Base-by-base conservation (phyloP, 2,113 vertebrate species). In the Brachypodius melanocephalos region DNA sequence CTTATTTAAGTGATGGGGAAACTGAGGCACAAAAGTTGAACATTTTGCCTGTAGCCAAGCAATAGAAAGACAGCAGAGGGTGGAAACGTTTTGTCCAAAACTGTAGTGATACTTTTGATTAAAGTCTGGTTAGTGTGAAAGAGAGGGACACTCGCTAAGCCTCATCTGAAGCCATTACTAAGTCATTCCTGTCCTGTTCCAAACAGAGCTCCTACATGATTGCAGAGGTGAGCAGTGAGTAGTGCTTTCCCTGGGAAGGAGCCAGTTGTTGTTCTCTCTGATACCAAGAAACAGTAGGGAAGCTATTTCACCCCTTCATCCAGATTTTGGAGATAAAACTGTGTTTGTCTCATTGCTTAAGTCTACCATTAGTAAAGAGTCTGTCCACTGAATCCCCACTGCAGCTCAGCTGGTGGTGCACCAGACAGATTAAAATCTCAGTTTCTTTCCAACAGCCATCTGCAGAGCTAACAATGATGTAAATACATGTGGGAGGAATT, bases 361-460 rank as follows among this genome's bases (percentile, higher is more conserved):
- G 55, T 66, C 38, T 83, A 74, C 43, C 40, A 66, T 43, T 55
- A 84, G 4, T 86, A 66, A 63, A 58, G 81, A 72, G 34, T 34
- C 29, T 69, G 46, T 80, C 76, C 55, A 10, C 79, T 87, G 66
- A 93, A 88, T 88, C 72, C 62, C 75, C 62, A n/a, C 34, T 91
- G 63, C 49, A 83, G 72, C 78, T 92, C 12, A 2, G 49, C 66
- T 88, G 85, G 54, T 94, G 74, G 32, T 88, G 28, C 3, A 4
- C 29, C 42, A 92, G 31, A 19, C 49, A 86, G 46, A 88, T 92
- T 59, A 94, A 93, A 92, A 84, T 95, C 85, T 76, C 1, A 76
- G 4, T 95, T 84, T 92, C 92, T 95, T 92, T 93, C 43, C 79
- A 59, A 83, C 54, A 83, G 79, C 55, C 79, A 49, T 93, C 88